Evolutionary conservation across 2,113 vertebrate genomes (phyloP).

Genomic region (Morone chrysops): DNA sequence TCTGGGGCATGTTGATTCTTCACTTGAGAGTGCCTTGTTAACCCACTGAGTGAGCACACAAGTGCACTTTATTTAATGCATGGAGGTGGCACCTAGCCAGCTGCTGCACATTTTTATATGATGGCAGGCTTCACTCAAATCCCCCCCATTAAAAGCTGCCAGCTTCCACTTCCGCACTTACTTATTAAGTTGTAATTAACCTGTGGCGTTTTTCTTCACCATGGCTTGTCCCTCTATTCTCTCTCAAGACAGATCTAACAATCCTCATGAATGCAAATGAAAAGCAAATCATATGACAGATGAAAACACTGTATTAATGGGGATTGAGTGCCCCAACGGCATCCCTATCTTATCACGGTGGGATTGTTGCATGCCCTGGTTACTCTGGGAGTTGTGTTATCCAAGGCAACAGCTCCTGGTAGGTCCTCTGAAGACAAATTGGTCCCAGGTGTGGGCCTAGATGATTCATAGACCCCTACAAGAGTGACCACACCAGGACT

Average conservation of each 20-base stretch:
- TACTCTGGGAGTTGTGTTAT: conserved; percentile 4
- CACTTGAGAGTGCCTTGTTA: conserved; percentile 69
- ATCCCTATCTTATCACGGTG: not conserved
- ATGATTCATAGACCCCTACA: conserved; percentile 12
- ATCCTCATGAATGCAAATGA: conserved; percentile 45
- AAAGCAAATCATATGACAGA: conserved; percentile 22
- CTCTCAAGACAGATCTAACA: conserved; percentile 1
- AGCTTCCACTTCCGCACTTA: conserved; percentile 33
- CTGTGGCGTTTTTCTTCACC: conserved; percentile 30
- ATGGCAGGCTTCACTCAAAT: conserved; percentile 68
- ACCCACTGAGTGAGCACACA: conserved; percentile 64
- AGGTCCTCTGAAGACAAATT: conserved; percentile 18
- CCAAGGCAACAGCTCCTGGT: conserved; percentile 5
- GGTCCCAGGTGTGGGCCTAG: not conserved
- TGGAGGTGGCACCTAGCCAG: conserved; percentile 67
- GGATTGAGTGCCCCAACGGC: not conserved
- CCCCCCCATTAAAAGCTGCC: conserved; percentile 47
- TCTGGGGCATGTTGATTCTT: conserved; percentile 47
- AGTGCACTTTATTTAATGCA: conserved; percentile 82
- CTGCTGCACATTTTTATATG: conserved; percentile 55
- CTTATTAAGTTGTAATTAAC: conserved; percentile 63
- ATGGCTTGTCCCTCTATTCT: conserved; percentile 9
- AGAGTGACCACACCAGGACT: conserved; percentile 6
- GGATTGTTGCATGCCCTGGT: conserved; percentile 8
- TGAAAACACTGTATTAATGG: conserved; percentile 21